These are phyloP conservation scores for Conus ventricosus DNA, from an alignment of 1,140 invertebrate genomes.

Conservation along the genomic window DNA sequence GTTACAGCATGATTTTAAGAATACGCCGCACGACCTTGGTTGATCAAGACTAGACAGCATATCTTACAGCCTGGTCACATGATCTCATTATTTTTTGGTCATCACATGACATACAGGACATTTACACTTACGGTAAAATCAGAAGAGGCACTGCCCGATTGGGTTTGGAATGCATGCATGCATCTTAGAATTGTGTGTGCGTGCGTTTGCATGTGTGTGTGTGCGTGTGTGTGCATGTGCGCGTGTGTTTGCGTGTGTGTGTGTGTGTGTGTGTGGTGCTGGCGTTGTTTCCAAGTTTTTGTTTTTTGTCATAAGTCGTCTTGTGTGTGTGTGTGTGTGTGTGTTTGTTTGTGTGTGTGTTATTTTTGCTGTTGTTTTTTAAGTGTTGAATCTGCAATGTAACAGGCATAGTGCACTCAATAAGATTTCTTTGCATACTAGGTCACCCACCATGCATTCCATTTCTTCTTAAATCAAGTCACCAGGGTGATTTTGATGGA, in stretches of 20 bases:
- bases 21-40: too few species aligned
- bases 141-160: too few species aligned
- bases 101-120: too few species aligned
- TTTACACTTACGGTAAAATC: too few species aligned
- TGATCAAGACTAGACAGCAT: too few species aligned
- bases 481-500: neutral
- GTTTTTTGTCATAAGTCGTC: neutral
- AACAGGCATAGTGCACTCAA: neutral
- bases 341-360: neutral
- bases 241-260: neutral
- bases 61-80: too few species aligned
- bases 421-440: neutral
- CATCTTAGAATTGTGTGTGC: neutral
- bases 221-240: constrained; percentile 1
- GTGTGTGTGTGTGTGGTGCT: constrained; percentile 1
- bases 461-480: neutral
- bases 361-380: neutral
- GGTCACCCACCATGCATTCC: neutral
- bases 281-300: neutral
- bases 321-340: neutral
- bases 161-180: too few species aligned
- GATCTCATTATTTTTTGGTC: too few species aligned
- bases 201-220: neutral
- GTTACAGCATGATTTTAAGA: too few species aligned
- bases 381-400: neutral